phyloP scores from a whole-genome alignment of 2,113 vertebrate genomes.

The Malaclemys terrapin region DNA sequence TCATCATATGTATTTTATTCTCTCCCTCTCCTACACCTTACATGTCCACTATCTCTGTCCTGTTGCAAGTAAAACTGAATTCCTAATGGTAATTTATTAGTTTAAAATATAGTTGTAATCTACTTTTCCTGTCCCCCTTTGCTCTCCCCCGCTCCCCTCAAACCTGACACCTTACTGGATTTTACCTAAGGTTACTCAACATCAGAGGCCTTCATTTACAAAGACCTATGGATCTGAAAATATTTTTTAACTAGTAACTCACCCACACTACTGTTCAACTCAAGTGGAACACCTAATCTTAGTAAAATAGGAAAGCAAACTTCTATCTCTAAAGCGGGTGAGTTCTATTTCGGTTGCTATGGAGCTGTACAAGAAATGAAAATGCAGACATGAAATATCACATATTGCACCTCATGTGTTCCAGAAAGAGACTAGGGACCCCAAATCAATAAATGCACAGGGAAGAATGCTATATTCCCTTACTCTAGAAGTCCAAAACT shows the following conservation, averaged over 20 bases:
- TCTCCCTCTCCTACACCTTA: background rate
- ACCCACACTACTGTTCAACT: slow-evolving; percentile 58
- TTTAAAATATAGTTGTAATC: slow-evolving; percentile 33
- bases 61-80: slow-evolving; percentile 22
- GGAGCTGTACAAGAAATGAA: slow-evolving; percentile 68
- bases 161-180: slow-evolving; percentile 22
- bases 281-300: slow-evolving; percentile 73
- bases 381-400: slow-evolving; percentile 58
- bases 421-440: background rate
- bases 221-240: slow-evolving; percentile 28
- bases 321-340: slow-evolving; percentile 54
- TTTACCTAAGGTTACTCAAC: slow-evolving; percentile 52
- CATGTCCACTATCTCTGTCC: background rate
- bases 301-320: slow-evolving; percentile 77
- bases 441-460: background rate
- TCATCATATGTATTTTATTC: background rate
- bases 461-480: background rate
- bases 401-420: background rate
- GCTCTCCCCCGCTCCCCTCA: background rate
- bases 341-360: slow-evolving; percentile 73
- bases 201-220: slow-evolving; percentile 35
- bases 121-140: slow-evolving; percentile 41
- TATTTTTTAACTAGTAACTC: slow-evolving; percentile 42
- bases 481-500: background rate
- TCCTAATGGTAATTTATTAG: background rate